Evolutionary conservation across 2,797 vertebrate species (phyloP).

Genomic region (Pangasius larnaudii): DNA sequence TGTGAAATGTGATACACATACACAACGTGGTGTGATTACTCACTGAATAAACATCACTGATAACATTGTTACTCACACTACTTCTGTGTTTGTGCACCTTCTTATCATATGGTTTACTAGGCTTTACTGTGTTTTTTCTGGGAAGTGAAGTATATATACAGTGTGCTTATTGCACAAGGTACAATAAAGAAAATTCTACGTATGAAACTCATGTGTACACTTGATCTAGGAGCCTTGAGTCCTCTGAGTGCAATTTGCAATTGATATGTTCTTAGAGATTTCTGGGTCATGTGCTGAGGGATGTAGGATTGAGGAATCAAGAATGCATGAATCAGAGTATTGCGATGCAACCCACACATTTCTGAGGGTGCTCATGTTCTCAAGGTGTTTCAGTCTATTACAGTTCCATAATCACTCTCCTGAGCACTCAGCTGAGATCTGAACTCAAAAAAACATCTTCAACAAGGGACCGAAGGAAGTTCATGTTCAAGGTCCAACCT

Average conservation of each 20-base stretch:
- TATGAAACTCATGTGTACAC: neutral
- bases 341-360: neutral
- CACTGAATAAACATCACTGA: neutral
- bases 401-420: neutral
- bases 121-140: neutral
- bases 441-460: neutral
- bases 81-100: neutral
- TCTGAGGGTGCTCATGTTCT: neutral
- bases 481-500: neutral
- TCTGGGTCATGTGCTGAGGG: neutral
- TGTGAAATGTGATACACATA: neutral
- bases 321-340: neutral
- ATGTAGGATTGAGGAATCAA: neutral
- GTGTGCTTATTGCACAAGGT: neutral
- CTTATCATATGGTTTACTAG: neutral
- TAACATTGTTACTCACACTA: neutral
- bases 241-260: neutral
- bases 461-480: neutral
- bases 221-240: neutral
- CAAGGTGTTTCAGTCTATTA: neutral
- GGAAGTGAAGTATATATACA: neutral
- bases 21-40: neutral
- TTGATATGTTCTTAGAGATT: neutral
- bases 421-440: neutral
- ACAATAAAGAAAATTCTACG: neutral